These are phyloP conservation scores for Basileuterus tristriatus DNA, from an alignment of 2,797 vertebrate species.

Conservation along the genomic window DNA sequence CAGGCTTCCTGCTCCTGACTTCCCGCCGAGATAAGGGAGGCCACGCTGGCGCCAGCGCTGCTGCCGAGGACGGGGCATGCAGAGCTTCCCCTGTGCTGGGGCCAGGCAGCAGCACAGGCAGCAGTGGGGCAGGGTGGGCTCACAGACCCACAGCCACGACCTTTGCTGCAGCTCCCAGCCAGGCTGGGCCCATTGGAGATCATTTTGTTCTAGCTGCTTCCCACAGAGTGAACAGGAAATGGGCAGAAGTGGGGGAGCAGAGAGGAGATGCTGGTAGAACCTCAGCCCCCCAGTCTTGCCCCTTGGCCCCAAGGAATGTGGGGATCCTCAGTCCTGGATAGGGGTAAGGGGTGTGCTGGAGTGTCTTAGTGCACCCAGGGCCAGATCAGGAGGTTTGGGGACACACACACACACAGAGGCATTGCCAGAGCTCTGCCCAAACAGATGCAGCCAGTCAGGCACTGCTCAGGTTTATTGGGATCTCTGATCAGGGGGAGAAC, in stretches of 20 bases:
- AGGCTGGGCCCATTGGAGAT: background rate
- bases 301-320: accelerated
- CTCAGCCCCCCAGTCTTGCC: background rate
- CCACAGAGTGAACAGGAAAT: background rate
- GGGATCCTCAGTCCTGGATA: background rate
- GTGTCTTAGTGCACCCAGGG: background rate
- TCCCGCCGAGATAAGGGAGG: constrained; percentile 66
- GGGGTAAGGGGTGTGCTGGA: accelerated
- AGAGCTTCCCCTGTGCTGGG: background rate
- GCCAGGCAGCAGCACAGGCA: background rate
- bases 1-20: constrained; percentile 64
- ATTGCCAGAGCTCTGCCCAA: background rate
- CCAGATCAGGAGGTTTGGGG: background rate
- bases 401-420: background rate
- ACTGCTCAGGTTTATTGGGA: constrained; percentile 15
- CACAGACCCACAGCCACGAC: background rate
- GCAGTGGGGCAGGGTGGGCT: background rate
- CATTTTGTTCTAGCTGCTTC: background rate
- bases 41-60: constrained; percentile 54
- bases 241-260: background rate
- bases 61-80: background rate
- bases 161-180: background rate
- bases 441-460: background rate
- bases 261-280: background rate
- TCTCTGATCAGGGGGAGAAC: accelerated